Evolutionary conservation across 2,113 vertebrate genomes (phyloP).

Genomic region (Sprattus sprattus): DNA sequence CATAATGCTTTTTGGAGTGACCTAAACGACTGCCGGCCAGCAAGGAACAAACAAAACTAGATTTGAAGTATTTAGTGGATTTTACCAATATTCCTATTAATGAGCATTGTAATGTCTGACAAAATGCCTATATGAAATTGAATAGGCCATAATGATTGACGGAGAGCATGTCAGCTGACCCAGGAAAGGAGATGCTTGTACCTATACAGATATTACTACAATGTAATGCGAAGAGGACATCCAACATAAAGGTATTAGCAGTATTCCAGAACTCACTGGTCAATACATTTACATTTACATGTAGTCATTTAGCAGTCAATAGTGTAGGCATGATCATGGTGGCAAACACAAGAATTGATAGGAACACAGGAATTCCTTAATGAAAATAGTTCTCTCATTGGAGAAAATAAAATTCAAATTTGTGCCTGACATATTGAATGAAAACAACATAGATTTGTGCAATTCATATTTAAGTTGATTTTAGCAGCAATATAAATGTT

Average conservation of each 20-base stretch:
- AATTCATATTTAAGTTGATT: background rate
- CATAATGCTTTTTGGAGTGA: slow-evolving; percentile 22
- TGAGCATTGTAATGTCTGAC: background rate
- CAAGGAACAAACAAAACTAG: background rate
- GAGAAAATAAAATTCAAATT: background rate
- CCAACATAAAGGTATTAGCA: background rate
- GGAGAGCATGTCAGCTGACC: too few relatives aligned
- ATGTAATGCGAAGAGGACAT: background rate
- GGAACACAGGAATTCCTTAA: too few relatives aligned
- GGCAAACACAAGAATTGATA: background rate
- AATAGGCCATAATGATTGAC: background rate
- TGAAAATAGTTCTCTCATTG: background rate
- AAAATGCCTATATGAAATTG: background rate
- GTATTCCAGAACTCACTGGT: background rate
- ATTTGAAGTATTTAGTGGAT: background rate
- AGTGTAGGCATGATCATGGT: background rate
- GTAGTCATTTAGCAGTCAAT: too few relatives aligned
- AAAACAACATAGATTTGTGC: background rate
- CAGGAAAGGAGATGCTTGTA: background rate
- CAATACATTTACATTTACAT: too few relatives aligned
- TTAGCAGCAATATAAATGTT: background rate
- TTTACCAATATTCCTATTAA: background rate
- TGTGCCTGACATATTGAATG: background rate
- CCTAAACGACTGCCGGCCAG: background rate
- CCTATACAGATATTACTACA: background rate